A percentile compares a stretch with the other conserved stretches of the same genome.
These are phyloP conservation scores for Salarias fasciatus DNA, from an alignment of 2,797 vertebrate species.

Conservation along the genomic window DNA sequence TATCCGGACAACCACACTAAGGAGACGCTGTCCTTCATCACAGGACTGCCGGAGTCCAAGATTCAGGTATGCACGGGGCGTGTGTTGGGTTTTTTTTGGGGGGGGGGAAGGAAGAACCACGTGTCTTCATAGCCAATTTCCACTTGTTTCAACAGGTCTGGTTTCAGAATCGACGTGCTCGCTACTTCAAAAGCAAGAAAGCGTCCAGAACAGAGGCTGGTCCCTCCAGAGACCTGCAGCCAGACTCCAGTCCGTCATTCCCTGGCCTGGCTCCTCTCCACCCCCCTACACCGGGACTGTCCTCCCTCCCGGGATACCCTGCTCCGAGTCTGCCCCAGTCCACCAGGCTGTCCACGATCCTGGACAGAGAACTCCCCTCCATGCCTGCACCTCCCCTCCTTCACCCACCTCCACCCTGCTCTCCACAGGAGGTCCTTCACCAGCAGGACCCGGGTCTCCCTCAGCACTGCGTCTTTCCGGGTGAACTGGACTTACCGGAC, in stretches of 20 bases:
- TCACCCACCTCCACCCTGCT: conserved; percentile 16
- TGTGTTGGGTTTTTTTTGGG: no score
- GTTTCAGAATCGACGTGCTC: conserved; percentile 79
- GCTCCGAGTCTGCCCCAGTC: conserved; percentile 57
- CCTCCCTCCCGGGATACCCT: conserved; percentile 21
- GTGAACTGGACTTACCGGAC: conserved; percentile 41
- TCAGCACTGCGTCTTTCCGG: neutral
- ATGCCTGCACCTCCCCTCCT: conserved; percentile 10
- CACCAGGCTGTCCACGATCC: conserved; percentile 45
- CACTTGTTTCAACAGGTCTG: conserved; percentile 63
- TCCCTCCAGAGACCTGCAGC: neutral
- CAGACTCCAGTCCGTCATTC: conserved; percentile 9
- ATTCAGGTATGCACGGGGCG: conserved; percentile 68
- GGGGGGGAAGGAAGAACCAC: no score
- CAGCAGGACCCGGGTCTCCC: conserved; percentile 16
- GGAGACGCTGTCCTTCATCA: conserved; percentile 66
- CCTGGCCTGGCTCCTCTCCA: neutral
- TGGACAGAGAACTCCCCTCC: neutral
- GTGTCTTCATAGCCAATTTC: no score
- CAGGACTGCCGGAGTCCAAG: conserved; percentile 74
- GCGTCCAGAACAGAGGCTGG: conserved; percentile 6
- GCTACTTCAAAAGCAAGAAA: conserved; percentile 79
- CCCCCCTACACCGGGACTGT: conserved; percentile 5
- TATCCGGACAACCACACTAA: conserved; percentile 74
- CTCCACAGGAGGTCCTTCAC: neutral